Evolutionary conservation across 53 echinoderm and acorn worm genomes (phyloP), one percentile per base, ranked within the genome.

Genomic region (Holothuria scabra): DNA sequence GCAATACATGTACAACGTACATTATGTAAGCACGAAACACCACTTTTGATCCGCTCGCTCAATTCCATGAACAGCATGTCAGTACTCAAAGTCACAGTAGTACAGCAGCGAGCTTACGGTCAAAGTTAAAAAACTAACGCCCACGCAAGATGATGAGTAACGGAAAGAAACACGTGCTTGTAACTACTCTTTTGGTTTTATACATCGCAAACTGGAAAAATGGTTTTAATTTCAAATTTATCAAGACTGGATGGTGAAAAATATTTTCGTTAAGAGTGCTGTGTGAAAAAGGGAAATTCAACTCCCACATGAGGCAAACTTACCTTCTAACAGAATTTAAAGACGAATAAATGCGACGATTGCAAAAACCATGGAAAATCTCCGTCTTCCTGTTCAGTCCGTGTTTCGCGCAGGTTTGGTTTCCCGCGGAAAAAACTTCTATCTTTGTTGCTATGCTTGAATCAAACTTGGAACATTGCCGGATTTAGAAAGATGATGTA

Each of bases 401-500:
- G 49, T 81, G 82, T 81, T 81, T 64, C 63, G 65, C 38, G 65
- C 46, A 41, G 62, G 65, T 81, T 81, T 81, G 82, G 82, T 63
- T 81, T 81, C 82, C 82, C 82, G 82, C 82, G 82, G 65, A 81
- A 81, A 81, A 81, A 34, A 37, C 44, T 61, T 64, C 44, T 23
- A 38, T 32, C 65, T 64, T 61, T 61, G 82, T 81, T 64, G 82
- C 82, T 63, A 81, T 64, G 82, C 82, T 63, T 61, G 37, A 44
- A 64, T 63, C 65, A 28, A 61, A 63, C 65, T 81, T 78, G 82
- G 82, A 81, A 81, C 82, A 81, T 64, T 81, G 82, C 82, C 82
- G 65, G 49, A 81, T 81, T 63, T 81, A 81, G 82, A 81, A 81
- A 63, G 63, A 81, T 81, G 62, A 81, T 64, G 82, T 81, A 81